phyloP scores from a whole-genome alignment of 2,888 invertebrate genomes.

The Scaptomyza reducta region DNA sequence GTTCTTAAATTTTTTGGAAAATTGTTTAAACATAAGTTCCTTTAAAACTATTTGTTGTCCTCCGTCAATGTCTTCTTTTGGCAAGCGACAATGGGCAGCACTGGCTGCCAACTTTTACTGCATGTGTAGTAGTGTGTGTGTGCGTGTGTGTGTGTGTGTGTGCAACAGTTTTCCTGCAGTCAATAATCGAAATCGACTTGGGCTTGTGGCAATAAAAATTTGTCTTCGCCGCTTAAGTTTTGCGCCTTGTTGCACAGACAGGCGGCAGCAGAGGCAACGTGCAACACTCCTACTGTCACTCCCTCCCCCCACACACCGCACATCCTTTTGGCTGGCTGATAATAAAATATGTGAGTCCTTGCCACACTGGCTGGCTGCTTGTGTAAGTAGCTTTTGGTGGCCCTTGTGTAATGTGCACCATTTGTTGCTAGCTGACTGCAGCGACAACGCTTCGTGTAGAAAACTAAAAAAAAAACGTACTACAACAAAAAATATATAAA shows the following conservation, averaged over 20 bases:
- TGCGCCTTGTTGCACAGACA: conserved; percentile 74
- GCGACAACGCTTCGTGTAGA: conserved; percentile 5
- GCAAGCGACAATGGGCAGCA: not conserved
- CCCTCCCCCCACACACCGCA: not conserved
- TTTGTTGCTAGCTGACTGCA: conserved; percentile 44
- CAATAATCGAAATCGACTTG: conserved; percentile 72
- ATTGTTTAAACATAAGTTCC: no score
- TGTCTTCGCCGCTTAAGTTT: conserved; percentile 72
- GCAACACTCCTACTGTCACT: conserved; percentile 3
- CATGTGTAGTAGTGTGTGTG: conserved; percentile 7
- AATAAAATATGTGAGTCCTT: conserved; percentile 62
- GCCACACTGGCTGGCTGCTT: conserved; percentile 49
- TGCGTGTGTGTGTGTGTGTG: conserved; percentile 22
- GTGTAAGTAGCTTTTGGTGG: conserved; percentile 59
- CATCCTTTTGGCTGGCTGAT: conserved; percentile 39
- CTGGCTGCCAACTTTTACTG: not conserved
- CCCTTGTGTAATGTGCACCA: conserved; percentile 66
- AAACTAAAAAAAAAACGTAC: conserved; percentile 23
- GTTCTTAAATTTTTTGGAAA: not conserved
- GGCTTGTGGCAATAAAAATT: conserved; percentile 73
- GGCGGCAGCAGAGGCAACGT: conserved; percentile 12
- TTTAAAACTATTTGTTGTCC: not conserved
- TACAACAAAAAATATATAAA: not conserved
- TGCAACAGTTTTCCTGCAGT: conserved; percentile 72
- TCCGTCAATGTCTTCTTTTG: not conserved